These are phyloP conservation scores for Calonectris borealis DNA, from an alignment of 2,113 vertebrate genomes.

Conservation along the genomic window DNA sequence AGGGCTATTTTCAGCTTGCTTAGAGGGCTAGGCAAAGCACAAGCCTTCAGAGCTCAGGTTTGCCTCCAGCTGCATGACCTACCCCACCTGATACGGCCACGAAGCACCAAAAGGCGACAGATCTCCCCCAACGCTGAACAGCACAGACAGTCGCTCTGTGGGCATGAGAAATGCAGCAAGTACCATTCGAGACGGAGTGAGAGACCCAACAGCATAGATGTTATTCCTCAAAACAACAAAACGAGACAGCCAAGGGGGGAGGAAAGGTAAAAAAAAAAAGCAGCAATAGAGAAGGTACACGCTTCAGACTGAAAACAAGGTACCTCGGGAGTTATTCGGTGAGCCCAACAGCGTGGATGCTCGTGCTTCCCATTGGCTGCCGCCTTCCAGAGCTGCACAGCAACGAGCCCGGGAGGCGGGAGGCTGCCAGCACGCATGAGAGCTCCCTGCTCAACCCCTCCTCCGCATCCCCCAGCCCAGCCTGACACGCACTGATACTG, in stretches of 20 bases:
- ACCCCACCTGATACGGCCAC: not conserved
- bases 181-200: not conserved
- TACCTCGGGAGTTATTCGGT: not conserved
- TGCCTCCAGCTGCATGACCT: not conserved
- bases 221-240: not conserved
- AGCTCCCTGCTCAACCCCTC: not conserved
- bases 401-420: conserved; percentile 25
- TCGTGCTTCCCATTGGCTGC: not conserved
- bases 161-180: not conserved
- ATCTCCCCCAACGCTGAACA: not conserved
- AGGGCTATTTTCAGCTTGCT: not conserved
- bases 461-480: not conserved
- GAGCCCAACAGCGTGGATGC: not conserved
- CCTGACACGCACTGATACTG: not conserved
- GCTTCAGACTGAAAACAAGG: not conserved
- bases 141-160: fast-evolving
- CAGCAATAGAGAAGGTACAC: not conserved
- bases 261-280: not conserved
- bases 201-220: not conserved
- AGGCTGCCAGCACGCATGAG: not conserved
- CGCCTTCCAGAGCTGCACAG: conserved; percentile 41
- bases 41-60: not conserved
- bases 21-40: not conserved
- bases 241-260: not conserved
- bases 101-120: not conserved